Evolutionary conservation across 2,113 vertebrate genomes (phyloP).

Genomic region (Tichodroma muraria): DNA sequence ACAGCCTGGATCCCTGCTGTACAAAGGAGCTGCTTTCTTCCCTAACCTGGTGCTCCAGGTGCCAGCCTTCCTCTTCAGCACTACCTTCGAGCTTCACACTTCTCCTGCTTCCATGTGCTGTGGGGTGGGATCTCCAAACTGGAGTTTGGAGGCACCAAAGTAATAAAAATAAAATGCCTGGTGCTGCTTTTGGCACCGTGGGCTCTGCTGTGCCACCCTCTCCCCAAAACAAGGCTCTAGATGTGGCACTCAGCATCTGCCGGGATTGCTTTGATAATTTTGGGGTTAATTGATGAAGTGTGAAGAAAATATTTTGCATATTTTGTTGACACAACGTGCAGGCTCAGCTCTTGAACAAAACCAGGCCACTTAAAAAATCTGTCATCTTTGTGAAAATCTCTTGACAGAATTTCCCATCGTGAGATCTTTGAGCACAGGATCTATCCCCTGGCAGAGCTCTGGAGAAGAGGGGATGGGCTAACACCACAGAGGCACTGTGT

Average conservation of each 20-base stretch:
- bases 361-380: rapidly evolving
- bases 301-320: not conserved
- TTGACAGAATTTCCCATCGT: conserved; percentile 38
- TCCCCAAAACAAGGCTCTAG: not conserved
- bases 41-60: not conserved
- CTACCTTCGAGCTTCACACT: not conserved
- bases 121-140: not conserved
- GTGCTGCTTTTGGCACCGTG: not conserved
- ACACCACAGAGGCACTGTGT: not conserved
- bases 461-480: not conserved
- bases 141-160: not conserved
- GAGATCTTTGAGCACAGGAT: not conserved
- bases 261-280: not conserved
- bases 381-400: not conserved
- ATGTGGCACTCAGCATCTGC: not conserved
- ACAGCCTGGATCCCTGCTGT: not conserved
- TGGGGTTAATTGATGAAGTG: not conserved
- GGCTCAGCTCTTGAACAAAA: not conserved
- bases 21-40: not conserved
- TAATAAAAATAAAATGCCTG: not conserved
- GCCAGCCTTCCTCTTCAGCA: not conserved
- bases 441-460: conserved; percentile 13
- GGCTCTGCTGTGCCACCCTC: not conserved
- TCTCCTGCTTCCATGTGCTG: not conserved
- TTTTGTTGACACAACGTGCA: not conserved